Evolutionary conservation across 2,888 invertebrate genomes (phyloP).

Genomic region (Salpingus planirostris): DNA sequence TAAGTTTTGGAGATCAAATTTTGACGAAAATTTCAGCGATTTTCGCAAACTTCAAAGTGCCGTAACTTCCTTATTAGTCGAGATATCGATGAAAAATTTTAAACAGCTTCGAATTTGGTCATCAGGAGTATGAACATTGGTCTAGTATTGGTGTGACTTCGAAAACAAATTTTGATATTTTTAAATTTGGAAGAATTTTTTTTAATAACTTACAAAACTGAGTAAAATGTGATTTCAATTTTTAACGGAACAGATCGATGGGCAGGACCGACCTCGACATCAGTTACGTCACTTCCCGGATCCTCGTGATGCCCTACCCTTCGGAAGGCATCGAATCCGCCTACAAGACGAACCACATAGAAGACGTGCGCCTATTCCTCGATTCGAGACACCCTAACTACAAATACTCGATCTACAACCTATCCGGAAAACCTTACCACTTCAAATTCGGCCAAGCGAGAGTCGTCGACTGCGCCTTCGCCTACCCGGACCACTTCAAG

Average conservation of each 20-base stretch:
- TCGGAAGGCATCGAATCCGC: slow-evolving; percentile 92
- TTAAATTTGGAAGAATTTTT: too few relatives aligned
- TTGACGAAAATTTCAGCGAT: too few relatives aligned
- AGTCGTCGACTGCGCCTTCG: slow-evolving; percentile 54
- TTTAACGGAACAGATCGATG: slow-evolving; percentile 54
- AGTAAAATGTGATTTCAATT: too few relatives aligned
- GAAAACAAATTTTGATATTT: too few relatives aligned
- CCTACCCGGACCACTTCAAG: slow-evolving; percentile 57
- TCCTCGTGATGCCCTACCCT: slow-evolving; percentile 91
- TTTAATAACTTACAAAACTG: too few relatives aligned
- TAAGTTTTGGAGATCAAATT: too few relatives aligned
- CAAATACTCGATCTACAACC: slow-evolving; percentile 77
- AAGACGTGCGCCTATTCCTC: slow-evolving; percentile 77
- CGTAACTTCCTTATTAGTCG: too few relatives aligned
- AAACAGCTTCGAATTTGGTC: too few relatives aligned
- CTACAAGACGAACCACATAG: slow-evolving; percentile 85
- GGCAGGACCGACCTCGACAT: slow-evolving; percentile 83
- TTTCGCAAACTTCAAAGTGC: too few relatives aligned
- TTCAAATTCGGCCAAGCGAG: slow-evolving; percentile 50
- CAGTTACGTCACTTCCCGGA: slow-evolving; percentile 82
- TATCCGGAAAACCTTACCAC: slow-evolving; percentile 53
- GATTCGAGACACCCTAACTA: slow-evolving; percentile 66
- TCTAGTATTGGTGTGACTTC: too few relatives aligned
- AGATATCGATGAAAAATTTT: too few relatives aligned
- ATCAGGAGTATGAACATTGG: too few relatives aligned